Evolutionary conservation across 2,113 vertebrate genomes (phyloP).

Genomic region (Gorsachius goisagi): DNA sequence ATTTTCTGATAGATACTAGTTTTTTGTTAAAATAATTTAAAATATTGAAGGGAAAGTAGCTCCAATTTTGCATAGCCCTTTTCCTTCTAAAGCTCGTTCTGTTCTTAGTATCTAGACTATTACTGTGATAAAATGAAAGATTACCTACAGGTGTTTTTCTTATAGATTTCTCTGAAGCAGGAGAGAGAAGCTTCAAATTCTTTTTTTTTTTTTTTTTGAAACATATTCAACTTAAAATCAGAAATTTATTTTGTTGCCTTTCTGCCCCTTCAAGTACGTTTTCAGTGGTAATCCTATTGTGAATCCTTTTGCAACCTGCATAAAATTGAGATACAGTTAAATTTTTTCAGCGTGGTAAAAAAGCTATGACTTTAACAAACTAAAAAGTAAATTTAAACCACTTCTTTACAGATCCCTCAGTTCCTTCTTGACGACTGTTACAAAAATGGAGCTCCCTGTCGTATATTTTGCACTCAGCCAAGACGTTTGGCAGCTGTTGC

Average conservation of each 20-base stretch:
- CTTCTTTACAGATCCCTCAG: constrained; percentile 88
- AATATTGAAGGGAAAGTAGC: neutral
- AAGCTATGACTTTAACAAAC: neutral
- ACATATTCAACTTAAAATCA: neutral
- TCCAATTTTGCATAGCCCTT: neutral
- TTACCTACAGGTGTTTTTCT: neutral
- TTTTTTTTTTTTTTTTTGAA: neutral
- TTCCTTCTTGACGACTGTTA: constrained; percentile 91
- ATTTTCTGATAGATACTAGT: neutral
- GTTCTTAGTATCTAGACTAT: neutral
- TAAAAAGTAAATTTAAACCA: neutral
- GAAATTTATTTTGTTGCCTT: neutral
- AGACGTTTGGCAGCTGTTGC: constrained; percentile 76
- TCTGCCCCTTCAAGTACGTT: neutral
- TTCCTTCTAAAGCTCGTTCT: neutral
- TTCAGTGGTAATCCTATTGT: neutral
- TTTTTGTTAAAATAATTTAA: neutral
- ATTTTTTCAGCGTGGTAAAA: neutral
- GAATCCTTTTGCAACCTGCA: neutral
- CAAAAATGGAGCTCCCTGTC: constrained; percentile 82
- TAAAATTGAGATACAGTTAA: neutral
- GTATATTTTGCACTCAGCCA: constrained; percentile 96
- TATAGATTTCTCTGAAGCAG: neutral
- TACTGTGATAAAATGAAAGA: neutral
- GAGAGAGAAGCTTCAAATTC: neutral